A percentile compares a stretch with the other conserved stretches of the same genome.
phyloP scores from a whole-genome alignment of 92 coral and sea anemone species.

The Hydrozoanthus gracilis region DNA sequence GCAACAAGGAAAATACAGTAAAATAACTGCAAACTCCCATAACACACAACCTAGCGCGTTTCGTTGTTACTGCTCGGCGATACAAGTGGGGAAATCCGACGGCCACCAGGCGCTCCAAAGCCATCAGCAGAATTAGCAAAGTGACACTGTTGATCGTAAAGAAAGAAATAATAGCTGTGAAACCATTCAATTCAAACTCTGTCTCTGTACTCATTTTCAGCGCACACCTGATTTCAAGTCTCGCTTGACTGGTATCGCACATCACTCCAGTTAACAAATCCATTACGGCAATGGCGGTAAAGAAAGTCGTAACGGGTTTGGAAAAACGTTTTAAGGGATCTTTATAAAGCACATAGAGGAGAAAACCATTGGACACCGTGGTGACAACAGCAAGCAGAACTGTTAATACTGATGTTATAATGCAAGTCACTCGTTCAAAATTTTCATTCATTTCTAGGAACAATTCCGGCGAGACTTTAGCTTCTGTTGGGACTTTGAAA shows the following conservation, averaged over 20 bases:
- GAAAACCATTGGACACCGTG: background rate
- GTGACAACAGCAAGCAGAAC: background rate
- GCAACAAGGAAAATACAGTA: slow-evolving; percentile 1
- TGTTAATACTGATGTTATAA: slow-evolving; percentile 6
- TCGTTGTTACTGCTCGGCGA: slow-evolving; percentile 9
- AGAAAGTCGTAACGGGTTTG: slow-evolving; percentile 3
- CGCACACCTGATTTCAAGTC: slow-evolving; percentile 26
- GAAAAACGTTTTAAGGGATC: slow-evolving; percentile 1
- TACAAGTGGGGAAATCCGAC: slow-evolving; percentile 3
- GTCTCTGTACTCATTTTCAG: background rate
- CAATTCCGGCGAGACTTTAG: background rate
- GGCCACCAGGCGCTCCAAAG: slow-evolving; percentile 3
- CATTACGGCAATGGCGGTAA: slow-evolving; percentile 20
- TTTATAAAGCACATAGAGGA: slow-evolving; percentile 17
- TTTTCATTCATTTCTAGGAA: background rate
- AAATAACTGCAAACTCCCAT: background rate
- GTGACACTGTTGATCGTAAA: slow-evolving; percentile 7
- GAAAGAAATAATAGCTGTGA: background rate
- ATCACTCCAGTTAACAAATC: background rate
- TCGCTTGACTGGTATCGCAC: slow-evolving; percentile 10
- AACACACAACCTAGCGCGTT: background rate
- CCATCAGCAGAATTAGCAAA: background rate
- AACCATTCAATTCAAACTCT: background rate
- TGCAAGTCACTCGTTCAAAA: background rate
- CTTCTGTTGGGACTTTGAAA: too few species aligned